phyloP scores from a whole-genome alignment of 2,797 vertebrate species.

The Enteromius anoplus region DNA sequence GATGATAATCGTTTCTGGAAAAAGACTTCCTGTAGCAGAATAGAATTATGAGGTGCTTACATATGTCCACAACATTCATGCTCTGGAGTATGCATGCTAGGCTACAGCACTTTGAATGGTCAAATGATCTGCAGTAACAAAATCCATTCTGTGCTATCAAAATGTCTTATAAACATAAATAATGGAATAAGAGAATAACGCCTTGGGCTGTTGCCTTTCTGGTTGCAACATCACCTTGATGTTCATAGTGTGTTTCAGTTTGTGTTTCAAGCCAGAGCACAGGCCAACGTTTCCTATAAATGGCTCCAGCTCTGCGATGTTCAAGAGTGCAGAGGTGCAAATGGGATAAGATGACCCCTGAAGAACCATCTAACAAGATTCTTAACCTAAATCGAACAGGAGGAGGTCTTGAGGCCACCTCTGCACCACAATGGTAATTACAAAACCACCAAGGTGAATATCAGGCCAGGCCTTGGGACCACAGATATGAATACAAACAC shows the following conservation, averaged over 20 bases:
- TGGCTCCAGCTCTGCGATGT: conserved; percentile 9
- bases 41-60: not conserved
- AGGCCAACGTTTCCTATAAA: conserved; percentile 2
- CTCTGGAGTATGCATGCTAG: not conserved
- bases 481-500: conserved; percentile 47
- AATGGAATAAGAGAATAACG: not conserved
- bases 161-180: not conserved
- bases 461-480: conserved; percentile 28
- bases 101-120: not conserved
- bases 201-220: conserved; percentile 19
- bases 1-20: not conserved
- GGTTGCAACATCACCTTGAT: conserved; percentile 29
- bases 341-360: conserved; percentile 57
- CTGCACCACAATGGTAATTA: conserved; percentile 25
- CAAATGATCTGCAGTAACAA: not conserved
- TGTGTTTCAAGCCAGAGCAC: conserved; percentile 1
- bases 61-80: not conserved
- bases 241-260: conserved; percentile 25
- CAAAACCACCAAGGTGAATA: conserved; percentile 45
- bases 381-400: conserved; percentile 33
- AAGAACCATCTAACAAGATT: conserved; percentile 51
- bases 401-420: conserved; percentile 29
- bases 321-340: conserved; percentile 45
- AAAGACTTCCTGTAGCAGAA: not conserved
- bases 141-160: not conserved